Evolutionary conservation across 2,113 vertebrate species (phyloP).

Genomic region (Xyrauchen texanus): DNA sequence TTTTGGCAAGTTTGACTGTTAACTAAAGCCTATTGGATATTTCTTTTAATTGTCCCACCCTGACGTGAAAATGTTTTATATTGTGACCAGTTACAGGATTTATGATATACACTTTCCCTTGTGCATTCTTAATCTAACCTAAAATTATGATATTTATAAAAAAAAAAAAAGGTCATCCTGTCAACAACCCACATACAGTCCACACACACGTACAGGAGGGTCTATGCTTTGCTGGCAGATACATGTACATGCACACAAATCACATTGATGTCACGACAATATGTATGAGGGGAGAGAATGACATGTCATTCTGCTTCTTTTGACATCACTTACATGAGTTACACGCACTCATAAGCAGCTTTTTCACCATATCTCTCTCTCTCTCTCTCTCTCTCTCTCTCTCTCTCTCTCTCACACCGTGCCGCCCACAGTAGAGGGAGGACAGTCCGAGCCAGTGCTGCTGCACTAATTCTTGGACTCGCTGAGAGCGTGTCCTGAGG

Average conservation of each 20-base stretch:
- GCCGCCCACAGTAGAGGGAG: conserved; percentile 68
- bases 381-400: conserved; percentile 11
- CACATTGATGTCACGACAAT: not conserved
- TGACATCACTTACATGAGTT: conserved; percentile 41
- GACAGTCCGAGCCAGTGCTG: conserved; percentile 63
- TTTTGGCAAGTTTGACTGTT: too few species aligned
- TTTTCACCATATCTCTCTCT: too few species aligned
- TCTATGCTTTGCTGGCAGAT: not conserved
- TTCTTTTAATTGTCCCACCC: too few species aligned
- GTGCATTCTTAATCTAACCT: too few species aligned
- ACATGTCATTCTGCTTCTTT: conserved; percentile 27
- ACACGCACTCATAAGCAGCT: not conserved
- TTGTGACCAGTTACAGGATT: too few species aligned
- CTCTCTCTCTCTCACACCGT: conserved; percentile 57
- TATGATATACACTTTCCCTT: too few species aligned
- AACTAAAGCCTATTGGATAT: too few species aligned
- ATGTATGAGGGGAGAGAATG: not conserved
- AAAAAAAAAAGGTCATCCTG: too few species aligned
- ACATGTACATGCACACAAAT: conserved; percentile 7
- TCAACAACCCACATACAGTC: too few species aligned
- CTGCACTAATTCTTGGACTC: conserved; percentile 66
- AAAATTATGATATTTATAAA: too few species aligned
- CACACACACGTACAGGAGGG: not conserved
- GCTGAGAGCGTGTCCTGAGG: conserved; percentile 66
- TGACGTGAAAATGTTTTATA: too few species aligned